A percentile compares a stretch with the other conserved stretches of the same genome.
Evolutionary conservation across 2,113 vertebrate genomes (phyloP).

Genomic region (Halcyon malimbica): DNA sequence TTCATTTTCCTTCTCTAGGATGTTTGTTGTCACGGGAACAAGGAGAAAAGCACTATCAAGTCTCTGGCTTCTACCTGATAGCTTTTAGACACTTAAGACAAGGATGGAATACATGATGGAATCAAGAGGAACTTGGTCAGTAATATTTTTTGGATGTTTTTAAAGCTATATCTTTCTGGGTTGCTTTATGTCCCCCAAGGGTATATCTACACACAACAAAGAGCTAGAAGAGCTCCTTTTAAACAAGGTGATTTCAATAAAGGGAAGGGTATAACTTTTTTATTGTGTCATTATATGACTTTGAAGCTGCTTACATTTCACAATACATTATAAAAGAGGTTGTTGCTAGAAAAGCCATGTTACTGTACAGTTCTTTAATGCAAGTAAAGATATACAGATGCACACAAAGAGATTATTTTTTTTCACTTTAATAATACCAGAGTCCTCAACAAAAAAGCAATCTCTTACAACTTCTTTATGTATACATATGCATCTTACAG

Average conservation of each 20-base stretch:
- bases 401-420: neutral
- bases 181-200: neutral
- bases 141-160: neutral
- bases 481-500: neutral
- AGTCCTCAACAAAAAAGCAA: neutral
- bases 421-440: neutral
- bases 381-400: neutral
- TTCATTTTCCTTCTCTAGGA: neutral
- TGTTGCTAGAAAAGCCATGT: neutral
- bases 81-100: neutral
- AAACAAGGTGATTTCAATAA: neutral
- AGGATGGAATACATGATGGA: neutral
- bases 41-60: neutral
- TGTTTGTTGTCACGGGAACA: neutral
- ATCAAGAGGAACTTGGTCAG: neutral
- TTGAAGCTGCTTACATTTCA: too few relatives aligned
- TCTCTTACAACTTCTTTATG: neutral
- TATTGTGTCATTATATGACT: neutral
- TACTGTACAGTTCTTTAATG: neutral
- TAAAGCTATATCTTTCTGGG: neutral
- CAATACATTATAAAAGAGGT: too few relatives aligned
- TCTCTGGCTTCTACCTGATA: neutral
- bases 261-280: neutral
- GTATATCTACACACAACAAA: neutral
- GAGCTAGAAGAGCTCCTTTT: neutral